A percentile compares a stretch with the other conserved stretches of the same genome.
These are phyloP conservation scores for Momotus momota DNA, from an alignment of 2,797 vertebrate species.

Conservation along the genomic window DNA sequence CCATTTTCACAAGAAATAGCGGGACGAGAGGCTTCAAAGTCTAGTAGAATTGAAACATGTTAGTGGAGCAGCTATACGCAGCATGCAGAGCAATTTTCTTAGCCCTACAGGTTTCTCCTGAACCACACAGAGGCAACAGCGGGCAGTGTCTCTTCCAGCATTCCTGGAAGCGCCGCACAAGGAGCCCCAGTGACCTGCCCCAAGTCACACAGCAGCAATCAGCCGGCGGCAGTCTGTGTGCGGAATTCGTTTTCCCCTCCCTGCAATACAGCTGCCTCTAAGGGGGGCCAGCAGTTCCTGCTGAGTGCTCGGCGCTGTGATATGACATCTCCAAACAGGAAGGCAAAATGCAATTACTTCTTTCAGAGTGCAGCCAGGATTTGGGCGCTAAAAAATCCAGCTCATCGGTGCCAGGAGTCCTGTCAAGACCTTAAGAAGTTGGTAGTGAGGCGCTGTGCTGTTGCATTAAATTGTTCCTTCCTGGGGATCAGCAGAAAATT, in stretches of 20 bases:
- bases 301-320: neutral
- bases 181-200: neutral
- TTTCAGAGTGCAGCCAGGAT: slow-evolving; percentile 5
- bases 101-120: neutral
- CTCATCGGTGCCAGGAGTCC: neutral
- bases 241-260: slow-evolving; percentile 3
- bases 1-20: neutral
- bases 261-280: slow-evolving; percentile 12
- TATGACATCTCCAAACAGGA: neutral
- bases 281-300: neutral
- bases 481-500: slow-evolving; percentile 20
- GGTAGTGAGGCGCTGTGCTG: neutral
- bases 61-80: neutral
- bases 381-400: neutral
- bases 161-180: neutral
- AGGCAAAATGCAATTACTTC: slow-evolving; percentile 31
- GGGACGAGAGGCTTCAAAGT: neutral
- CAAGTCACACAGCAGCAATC: neutral
- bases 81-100: neutral
- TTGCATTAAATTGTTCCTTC: slow-evolving; percentile 11
- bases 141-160: neutral
- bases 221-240: neutral
- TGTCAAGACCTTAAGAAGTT: slow-evolving; percentile 5
- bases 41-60: neutral
- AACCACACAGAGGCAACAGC: neutral